Evolutionary conservation across 2,797 vertebrate species (phyloP).

Genomic region (Staurois parvus): DNA sequence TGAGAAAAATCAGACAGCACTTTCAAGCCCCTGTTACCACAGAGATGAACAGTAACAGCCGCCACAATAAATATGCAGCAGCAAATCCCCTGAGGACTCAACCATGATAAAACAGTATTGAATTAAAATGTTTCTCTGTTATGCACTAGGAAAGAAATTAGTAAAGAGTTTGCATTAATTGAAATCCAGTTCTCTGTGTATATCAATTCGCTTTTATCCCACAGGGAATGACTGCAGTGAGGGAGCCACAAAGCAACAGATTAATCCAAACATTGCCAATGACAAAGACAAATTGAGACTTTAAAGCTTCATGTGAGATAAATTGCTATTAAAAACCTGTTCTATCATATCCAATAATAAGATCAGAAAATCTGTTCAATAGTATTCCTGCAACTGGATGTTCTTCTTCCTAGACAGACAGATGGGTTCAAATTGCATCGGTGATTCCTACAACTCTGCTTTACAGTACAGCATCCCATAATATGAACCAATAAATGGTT

Average conservation of each 20-base stretch:
- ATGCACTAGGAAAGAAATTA: constrained; percentile 73
- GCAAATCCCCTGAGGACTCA: constrained; percentile 63
- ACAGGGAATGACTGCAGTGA: constrained; percentile 66
- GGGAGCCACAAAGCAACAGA: constrained; percentile 71
- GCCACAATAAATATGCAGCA: constrained; percentile 64
- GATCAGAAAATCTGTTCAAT: constrained; percentile 4
- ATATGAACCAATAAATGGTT: constrained; percentile 3
- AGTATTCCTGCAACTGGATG: constrained; percentile 18
- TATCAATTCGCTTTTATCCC: constrained; percentile 70
- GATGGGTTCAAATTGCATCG: background rate
- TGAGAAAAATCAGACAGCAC: constrained; percentile 35
- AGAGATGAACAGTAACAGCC: constrained; percentile 62
- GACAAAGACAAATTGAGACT: constrained; percentile 73
- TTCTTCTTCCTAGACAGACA: constrained; percentile 17
- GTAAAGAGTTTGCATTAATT: constrained; percentile 66
- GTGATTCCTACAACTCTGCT: constrained; percentile 5
- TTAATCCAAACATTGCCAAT: constrained; percentile 70
- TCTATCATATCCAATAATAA: constrained; percentile 54
- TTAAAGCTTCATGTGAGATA: constrained; percentile 69
- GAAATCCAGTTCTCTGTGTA: constrained; percentile 71
- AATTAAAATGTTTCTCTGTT: constrained; percentile 70
- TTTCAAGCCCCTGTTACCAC: constrained; percentile 33
- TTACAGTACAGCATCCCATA: constrained; percentile 1
- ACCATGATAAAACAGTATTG: constrained; percentile 65
- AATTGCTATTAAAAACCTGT: constrained; percentile 65